These are phyloP conservation scores for Pelobates cultripes DNA, from an alignment of 2,797 vertebrate species.

Conservation along the genomic window DNA sequence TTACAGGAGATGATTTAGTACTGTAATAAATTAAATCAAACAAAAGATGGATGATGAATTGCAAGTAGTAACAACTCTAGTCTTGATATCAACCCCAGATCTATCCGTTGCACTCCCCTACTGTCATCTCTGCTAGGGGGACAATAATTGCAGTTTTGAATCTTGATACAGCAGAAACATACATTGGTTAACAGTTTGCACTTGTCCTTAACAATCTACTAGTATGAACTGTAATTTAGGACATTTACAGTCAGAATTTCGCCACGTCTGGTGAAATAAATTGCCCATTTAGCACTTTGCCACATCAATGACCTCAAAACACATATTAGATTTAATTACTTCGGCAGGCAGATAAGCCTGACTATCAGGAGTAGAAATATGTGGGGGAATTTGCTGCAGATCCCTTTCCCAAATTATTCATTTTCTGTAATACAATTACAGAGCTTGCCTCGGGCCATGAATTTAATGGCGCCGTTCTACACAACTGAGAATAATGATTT, in stretches of 20 bases:
- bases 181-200: not conserved
- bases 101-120: no score
- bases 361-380: not conserved
- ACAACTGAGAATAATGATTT: slow-evolving; percentile 15
- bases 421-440: slow-evolving; percentile 37
- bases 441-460: slow-evolving; percentile 26
- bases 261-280: not conserved
- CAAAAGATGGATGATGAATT: no score
- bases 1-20: no score
- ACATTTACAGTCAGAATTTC: not conserved
- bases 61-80: no score
- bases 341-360: slow-evolving; percentile 23
- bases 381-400: not conserved
- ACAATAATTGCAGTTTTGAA: no score
- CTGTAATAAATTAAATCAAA: no score
- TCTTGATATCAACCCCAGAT: no score
- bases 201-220: not conserved
- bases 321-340: slow-evolving; percentile 40
- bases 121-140: no score
- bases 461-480: slow-evolving; percentile 25
- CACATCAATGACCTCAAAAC: slow-evolving; percentile 39
- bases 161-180: not conserved
- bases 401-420: slow-evolving; percentile 46
- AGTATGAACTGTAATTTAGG: not conserved
- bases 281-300: slow-evolving; percentile 10